A percentile compares a stretch with the other conserved stretches of the same genome.
These are phyloP conservation scores for Drosophila anceps DNA, from an alignment of 2,888 invertebrate species.

Conservation along the genomic window DNA sequence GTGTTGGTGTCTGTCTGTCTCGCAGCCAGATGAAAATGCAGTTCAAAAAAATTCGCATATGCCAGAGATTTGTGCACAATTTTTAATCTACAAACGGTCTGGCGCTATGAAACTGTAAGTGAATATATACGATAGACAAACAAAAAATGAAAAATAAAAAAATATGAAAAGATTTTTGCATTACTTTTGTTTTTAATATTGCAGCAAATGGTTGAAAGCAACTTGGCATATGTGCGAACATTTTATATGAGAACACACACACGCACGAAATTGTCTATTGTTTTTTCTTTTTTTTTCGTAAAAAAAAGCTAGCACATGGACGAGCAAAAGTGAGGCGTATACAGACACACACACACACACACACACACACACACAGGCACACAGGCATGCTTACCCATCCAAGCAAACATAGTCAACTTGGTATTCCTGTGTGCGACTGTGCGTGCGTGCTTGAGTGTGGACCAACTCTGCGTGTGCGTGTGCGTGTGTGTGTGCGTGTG, in stretches of 20 bases:
- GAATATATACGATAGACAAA: not conserved
- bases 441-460: constrained; percentile 68
- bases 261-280: constrained; percentile 50
- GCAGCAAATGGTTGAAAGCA: constrained; percentile 65
- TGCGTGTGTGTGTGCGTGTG: constrained; percentile 13
- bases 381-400: constrained; percentile 1
- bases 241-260: constrained; percentile 52
- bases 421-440: constrained; percentile 37
- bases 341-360: not conserved
- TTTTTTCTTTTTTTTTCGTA: constrained; percentile 25
- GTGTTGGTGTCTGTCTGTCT: not conserved
- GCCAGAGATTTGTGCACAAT: constrained; percentile 29
- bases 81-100: constrained; percentile 52
- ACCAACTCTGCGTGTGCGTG: constrained; percentile 14
- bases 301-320: constrained; percentile 57
- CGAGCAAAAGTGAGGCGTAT: constrained; percentile 44
- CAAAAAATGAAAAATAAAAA: not conserved
- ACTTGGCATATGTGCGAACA: constrained; percentile 68
- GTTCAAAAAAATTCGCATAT: constrained; percentile 16
- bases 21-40: constrained; percentile 19
- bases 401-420: constrained; percentile 30
- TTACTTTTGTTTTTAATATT: constrained; percentile 73
- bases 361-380: not conserved
- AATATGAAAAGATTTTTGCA: constrained; percentile 52
- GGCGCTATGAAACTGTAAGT: constrained; percentile 32